Evolutionary conservation across 2,888 invertebrate genomes (phyloP).

Genomic region (Catocala sponsa): DNA sequence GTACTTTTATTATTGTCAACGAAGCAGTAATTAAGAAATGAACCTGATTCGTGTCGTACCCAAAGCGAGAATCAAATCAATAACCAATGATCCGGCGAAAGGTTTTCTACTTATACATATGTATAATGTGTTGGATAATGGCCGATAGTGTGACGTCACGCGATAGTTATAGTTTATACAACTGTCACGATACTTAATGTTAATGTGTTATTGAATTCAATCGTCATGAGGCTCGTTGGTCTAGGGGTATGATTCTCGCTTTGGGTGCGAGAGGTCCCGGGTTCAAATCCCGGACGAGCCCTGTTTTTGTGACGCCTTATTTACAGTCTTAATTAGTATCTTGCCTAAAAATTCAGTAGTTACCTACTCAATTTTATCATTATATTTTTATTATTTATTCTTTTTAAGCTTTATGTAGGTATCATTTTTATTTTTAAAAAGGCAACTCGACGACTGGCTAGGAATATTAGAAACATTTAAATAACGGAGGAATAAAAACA

Average conservation of each 20-base stretch:
- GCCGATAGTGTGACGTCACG: not conserved
- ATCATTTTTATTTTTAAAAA: too few relatives aligned
- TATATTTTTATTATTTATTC: too few relatives aligned
- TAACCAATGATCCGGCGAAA: not conserved
- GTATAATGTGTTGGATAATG: not conserved
- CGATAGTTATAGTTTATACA: not conserved
- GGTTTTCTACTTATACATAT: not conserved
- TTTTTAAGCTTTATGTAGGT: too few relatives aligned
- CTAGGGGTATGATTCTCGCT: conserved; percentile 87
- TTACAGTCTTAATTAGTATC: too few relatives aligned
- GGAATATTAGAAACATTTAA: too few relatives aligned
- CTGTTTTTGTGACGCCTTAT: conserved; percentile 55
- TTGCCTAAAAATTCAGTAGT: too few relatives aligned
- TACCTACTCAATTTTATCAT: too few relatives aligned
- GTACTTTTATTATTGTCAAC: too few relatives aligned
- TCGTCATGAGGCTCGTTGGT: conserved; percentile 75
- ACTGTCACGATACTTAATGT: not conserved
- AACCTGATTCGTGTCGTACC: too few relatives aligned
- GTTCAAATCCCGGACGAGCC: conserved; percentile 87
- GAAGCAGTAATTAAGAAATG: conserved; percentile 25
- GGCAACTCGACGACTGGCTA: too few relatives aligned
- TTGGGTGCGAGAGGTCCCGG: conserved; percentile 86
- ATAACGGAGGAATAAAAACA: too few relatives aligned
- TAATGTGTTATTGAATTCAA: not conserved
- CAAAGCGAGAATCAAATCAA: too few relatives aligned